These are phyloP conservation scores for Propsilocerus akamusi DNA, from an alignment of 1,140 invertebrate species.

Conservation along the genomic window DNA sequence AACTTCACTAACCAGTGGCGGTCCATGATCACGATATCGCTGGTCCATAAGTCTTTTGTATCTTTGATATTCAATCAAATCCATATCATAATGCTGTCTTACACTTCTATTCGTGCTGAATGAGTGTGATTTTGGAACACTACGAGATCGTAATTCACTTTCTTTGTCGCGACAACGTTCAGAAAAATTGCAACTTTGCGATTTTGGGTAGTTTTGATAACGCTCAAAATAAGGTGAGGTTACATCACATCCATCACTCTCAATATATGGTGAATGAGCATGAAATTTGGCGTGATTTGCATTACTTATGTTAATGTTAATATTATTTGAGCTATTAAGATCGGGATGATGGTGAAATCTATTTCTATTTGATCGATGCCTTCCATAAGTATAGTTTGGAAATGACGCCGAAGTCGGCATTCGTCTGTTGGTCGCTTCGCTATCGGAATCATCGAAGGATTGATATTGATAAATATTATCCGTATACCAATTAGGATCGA, in stretches of 20 bases:
- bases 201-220: conserved; percentile 20
- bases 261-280: conserved; percentile 7
- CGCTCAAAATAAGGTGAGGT: conserved; percentile 8
- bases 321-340: conserved; percentile 1
- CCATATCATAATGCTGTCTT: neutral
- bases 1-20: neutral
- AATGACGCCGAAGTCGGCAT: conserved; percentile 14
- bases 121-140: conserved; percentile 22
- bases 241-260: conserved; percentile 15
- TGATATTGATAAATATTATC: conserved; percentile 29
- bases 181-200: conserved; percentile 20
- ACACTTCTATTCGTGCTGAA: conserved; percentile 8
- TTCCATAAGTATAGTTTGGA: neutral
- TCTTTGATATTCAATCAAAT: neutral
- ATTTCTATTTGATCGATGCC: neutral
- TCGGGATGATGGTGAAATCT: neutral
- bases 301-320: neutral
- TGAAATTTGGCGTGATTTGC: neutral
- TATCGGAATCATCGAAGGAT: conserved; percentile 21
- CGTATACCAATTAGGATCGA: conserved; percentile 22
- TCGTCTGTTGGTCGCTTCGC: conserved; percentile 15
- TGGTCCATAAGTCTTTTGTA: neutral
- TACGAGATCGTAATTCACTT: neutral
- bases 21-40: neutral
- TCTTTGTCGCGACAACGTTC: conserved; percentile 5